Percentiles rank a stretch among this genome's conserved stretches.
Conservation (phyloP, 2,888 invertebrate species). For the Piscicola geometra region DNA sequence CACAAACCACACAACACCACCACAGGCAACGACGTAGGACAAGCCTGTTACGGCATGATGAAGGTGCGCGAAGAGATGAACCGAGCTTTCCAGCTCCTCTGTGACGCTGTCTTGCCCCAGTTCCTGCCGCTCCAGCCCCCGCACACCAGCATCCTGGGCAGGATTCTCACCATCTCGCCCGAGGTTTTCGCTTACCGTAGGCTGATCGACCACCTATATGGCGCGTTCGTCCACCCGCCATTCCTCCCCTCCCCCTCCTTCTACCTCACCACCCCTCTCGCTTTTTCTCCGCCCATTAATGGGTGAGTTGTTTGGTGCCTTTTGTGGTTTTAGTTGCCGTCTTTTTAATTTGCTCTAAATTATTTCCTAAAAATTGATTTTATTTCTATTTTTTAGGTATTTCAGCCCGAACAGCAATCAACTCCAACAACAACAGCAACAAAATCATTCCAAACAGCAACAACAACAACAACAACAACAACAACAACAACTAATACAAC, state of each 20-base stretch:
- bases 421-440: too few species aligned
- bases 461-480: not conserved
- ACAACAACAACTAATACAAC: not conserved
- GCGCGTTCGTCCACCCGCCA: not conserved
- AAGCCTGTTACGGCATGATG: slow-evolving; percentile 89
- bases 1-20: slow-evolving; percentile 22
- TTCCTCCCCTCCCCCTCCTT: not conserved
- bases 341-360: too few species aligned
- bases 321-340: too few species aligned
- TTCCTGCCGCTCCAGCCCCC: slow-evolving; percentile 43
- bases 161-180: slow-evolving; percentile 33
- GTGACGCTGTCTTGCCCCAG: slow-evolving; percentile 49
- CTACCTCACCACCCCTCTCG: not conserved
- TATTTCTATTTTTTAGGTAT: too few species aligned
- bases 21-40: slow-evolving; percentile 87
- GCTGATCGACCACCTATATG: slow-evolving; percentile 22
- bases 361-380: too few species aligned
- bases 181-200: slow-evolving; percentile 34
- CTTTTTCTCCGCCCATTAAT: not conserved
- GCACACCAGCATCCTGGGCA: slow-evolving; percentile 32
- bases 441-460: too few species aligned
- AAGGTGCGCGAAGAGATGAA: slow-evolving; percentile 90
- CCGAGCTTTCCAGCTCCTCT: slow-evolving; percentile 80
- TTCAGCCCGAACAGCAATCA: too few species aligned
- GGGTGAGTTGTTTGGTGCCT: not conserved